Conservation (phyloP, 30 jellyfish, hydroid and myxozoan genomes). For the Haliclystus octoradiatus region DNA sequence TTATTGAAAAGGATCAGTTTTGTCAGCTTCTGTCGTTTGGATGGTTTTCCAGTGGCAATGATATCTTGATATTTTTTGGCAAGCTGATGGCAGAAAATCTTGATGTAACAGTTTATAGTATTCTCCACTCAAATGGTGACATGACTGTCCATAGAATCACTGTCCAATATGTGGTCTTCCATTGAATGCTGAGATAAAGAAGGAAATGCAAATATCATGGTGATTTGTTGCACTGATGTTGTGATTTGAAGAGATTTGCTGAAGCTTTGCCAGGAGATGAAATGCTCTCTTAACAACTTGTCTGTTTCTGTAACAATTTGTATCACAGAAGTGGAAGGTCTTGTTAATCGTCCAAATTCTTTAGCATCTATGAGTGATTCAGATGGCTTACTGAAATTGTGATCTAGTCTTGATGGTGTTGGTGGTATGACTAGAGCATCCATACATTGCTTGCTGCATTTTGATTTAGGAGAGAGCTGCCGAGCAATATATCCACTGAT, state of each 20-base stretch:
- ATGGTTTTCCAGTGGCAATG: not conserved
- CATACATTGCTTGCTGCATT: no score
- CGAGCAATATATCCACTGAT: conserved; percentile 15
- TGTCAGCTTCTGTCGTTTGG: not conserved
- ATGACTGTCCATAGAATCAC: not conserved
- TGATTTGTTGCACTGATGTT: no score
- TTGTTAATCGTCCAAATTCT: not conserved
- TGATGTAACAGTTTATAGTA: not conserved
- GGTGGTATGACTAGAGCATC: no score
- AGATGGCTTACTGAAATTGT: no score
- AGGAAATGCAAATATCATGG: not conserved
- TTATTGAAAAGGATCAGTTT: not conserved
- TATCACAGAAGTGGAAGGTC: not conserved
- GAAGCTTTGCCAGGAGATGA: not conserved
- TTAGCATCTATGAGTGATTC: not conserved
- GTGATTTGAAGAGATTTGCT: no score
- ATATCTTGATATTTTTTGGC: not conserved
- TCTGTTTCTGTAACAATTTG: not conserved
- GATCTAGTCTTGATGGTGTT: no score
- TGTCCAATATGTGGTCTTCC: not conserved
- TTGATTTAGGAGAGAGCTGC: no score
- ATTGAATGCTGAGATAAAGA: not conserved
- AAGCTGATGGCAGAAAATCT: not conserved
- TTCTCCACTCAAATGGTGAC: not conserved
- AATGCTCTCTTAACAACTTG: not conserved